Base-by-base conservation (phyloP, 1,140 invertebrate species). In the Drosophila sp. region DNA sequence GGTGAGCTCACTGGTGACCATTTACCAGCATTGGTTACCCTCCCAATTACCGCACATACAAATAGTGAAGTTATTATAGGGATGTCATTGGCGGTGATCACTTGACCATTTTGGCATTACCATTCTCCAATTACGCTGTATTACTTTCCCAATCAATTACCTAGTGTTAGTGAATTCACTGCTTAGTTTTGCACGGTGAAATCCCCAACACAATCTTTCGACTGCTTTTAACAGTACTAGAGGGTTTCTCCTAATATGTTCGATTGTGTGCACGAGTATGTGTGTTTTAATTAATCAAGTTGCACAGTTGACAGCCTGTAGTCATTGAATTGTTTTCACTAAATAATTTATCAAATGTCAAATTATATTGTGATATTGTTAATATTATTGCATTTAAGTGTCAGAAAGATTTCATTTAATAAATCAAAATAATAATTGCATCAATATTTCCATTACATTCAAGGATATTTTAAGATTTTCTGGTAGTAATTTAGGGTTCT, bases 241-340 rank as follows among this genome's bases (percentile, higher is more conserved):
- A n/a, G n/a, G n/a, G n/a, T 51, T 45, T 65, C 29, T 56, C 59
- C 67, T 51, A 21, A 53, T 75, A 43, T 59, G 21, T 53, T 34
- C 38, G 13, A 43, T 50, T 45, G 9, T 18, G 7, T 21, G 13
- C 32, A 29, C 40, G 32, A 69, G 38, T 48, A 11, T 56, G 27
- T 38, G 53, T 25, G 40, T 51, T 59, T 74, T 53, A 80, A 86
- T 80, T 80, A 77, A 78, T 74, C 38, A 56, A 86, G 66, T 70
- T 86, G 51, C 34, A 34, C 64, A 66, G 41, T 65, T 70, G 58
- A 58, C 51, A 65, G 36, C 56, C 59, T 56, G n/a, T 36, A 61
- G 70, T 32, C 18, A 32, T 56, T 48, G 45, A 14, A 41, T 57
- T 46, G 34, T 56, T 58, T 7, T 14, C 41, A 71, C 38, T 50